Base-by-base conservation (phyloP, 37 sponge, comb jelly and placozoan genomes). In the Hormiphora californensis region DNA sequence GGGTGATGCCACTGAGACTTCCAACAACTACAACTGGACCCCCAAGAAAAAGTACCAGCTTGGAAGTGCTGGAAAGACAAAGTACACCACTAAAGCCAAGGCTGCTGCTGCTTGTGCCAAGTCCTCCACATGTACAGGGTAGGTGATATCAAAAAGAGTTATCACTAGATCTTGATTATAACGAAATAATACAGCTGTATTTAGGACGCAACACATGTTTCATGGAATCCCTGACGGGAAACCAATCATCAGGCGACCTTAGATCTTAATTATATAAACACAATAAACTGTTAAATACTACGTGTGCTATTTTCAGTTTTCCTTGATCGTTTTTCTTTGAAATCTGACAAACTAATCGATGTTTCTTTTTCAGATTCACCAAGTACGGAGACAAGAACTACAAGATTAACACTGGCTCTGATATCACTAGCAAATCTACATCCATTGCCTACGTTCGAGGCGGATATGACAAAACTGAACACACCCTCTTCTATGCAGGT, bases 401-500 rank as follows among this genome's bases (percentile, higher is more conserved):
- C 30, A 57, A 30, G 7, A 57, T 57, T 5, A 30, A 28, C 4
- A 21, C 61, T 57, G 61, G 61, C 27, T 5, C 61, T 57, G 61
- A 12, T 4, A 28, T 57, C 17, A 57, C 9, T 5, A 28, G 7
- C 61, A 57, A 57, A 30, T 28, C n/a, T 23, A 30, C 30, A 57
- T 23, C 23, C 9, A 30, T 57, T 4, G 7, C 61, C 30, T 57
- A 57, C 23, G 61, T 57, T 12, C 9, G 61, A 30, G 61, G 61
- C n/a, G 61, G 61, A 21, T 15, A 57, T 30, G 9, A 25, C n/a
- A 28, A 28, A 25, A 57, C 30, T 30, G 7, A 25, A 25, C 27
- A 19, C 61, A 28, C 61, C 27, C 61, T 57, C 61, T 57, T 57
- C 61, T 30, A 57, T 30, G 61, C n/a, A 30, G 61, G 61, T 57